Base-by-base conservation (phyloP, 2,113 vertebrate genomes). In the Lamprologus sp. region DNA sequence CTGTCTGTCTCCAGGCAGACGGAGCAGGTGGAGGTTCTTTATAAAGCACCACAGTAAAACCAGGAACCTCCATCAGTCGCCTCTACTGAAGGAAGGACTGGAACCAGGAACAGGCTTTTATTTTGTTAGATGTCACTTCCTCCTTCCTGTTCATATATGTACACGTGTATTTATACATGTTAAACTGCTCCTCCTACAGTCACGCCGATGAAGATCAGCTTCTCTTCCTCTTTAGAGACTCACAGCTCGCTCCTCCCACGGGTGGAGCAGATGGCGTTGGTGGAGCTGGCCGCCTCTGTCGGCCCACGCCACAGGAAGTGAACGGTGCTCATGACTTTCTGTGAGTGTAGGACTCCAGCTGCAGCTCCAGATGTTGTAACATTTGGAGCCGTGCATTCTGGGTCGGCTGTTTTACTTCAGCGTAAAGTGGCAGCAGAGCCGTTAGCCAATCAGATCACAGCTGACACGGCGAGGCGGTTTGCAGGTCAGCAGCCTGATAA, bases 1-100 rank as follows among this genome's bases (percentile, higher is more conserved):
- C 37, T 42, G 65, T 11, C 40, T 15, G n/a, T 15, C 65, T 26
- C 37, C 96, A 96, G 95, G 94, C 96, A 97, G 95, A 96, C 95
- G 97, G 97, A 97, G 15, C 55, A 58, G 96, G 94, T 88, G 84
- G 96, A 97, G 94, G 93, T 97, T 82, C 65, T 90, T 97, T 97
- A 98, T 82, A 97, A 97, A 97, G 97, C 92, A 98, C 97, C 97
- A 98, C 97, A 97, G 96, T 96, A 54, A 75, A 75, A 47, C 54
- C 7, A 26, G n/a, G 19, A 97, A 10, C 21, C 68, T 47, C 68
- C 8, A 26, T 73, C 65, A 70, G 91, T 95, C 92, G 23, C 75
- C 70, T 7, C 73, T 2, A 82, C 47, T 26, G 68, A 60, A 70
- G 51, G 68, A 60, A 70, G 42, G 84, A 54, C 68, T 0, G 42